Conservation (phyloP, 2,113 vertebrate species). For the Chloroceryle aenea region DNA sequence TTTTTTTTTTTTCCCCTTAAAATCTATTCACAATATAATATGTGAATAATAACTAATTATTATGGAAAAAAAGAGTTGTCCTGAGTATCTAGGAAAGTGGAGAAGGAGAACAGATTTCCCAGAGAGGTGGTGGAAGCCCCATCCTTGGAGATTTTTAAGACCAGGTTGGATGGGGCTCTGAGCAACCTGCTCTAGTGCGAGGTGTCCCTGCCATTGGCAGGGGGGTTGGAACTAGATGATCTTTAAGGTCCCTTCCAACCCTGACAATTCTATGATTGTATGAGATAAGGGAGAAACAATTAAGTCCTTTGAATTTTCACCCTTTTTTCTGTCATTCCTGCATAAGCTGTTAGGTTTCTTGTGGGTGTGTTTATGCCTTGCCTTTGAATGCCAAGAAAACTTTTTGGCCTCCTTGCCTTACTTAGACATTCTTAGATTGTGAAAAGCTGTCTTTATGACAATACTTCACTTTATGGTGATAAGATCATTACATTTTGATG, state of each 20-base stretch:
- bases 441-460: slow-evolving; percentile 18
- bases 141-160: no score
- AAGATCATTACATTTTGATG: slow-evolving; percentile 36
- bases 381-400: not conserved
- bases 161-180: no score
- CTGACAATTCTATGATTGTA: no score
- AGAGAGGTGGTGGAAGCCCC: no score
- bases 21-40: no score
- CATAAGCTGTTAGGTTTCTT: not conserved
- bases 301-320: not conserved
- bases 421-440: not conserved
- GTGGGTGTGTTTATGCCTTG: not conserved
- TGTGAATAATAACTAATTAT: not conserved
- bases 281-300: not conserved
- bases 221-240: no score
- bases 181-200: no score
- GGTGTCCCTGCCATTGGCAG: no score
- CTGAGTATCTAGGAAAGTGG: not conserved
- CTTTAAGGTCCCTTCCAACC: no score
- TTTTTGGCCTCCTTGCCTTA: not conserved
- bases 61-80: not conserved
- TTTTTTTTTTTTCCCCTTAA: no score
- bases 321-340: not conserved
- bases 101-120: not conserved
- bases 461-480: slow-evolving; percentile 24